Base-by-base conservation (phyloP, 2,888 invertebrate genomes). In the Platycheirus albimanus region DNA sequence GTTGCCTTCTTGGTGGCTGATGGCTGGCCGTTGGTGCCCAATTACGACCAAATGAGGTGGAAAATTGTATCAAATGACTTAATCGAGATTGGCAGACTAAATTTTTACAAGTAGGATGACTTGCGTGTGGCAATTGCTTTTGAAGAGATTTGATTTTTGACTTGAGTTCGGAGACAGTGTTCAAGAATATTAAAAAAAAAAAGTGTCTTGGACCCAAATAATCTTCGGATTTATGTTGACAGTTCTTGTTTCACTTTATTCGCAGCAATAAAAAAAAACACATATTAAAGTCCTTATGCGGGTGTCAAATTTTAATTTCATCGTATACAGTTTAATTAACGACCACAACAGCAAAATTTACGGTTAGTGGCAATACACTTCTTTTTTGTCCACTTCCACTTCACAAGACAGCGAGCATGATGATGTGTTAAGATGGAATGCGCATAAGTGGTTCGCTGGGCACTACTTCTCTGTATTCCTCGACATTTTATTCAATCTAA, bases 71-170 rank as follows among this genome's bases (percentile, higher is more conserved):
- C 90, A 88, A 90, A 90, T 90, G 89, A 90, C 90, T 88, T 88
- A 89, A 87, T 87, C 66, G 47, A 83, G 81, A 74, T 85, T 81
- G 76, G 69, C 61, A 85, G 83, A 83, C 83, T 69, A 66, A 83
- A 78, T 78, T 83, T 83, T 49, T 83, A 89, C 88, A 88, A 89
- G 88, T 88, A n/a, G 88, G 89, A 89, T 90, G 90, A 88, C 89
- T 90, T 90, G 90, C 90, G 90, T 90, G 90, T 90, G 90, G 90
- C 90, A 90, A 90, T 90, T 89, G 90, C 88, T 88, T 88, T 90
- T 89, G 84, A 86, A 86, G 85, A 85, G 83, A 78, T 78, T 83
- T 83, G 83, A 83, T 83, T 69, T 83, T 83, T 78, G 78, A 83
- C 83, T 83, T 78, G 33, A 64, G 64, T 45, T 61, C 1, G 45